phyloP scores from a whole-genome alignment of 2,113 vertebrate species.

The Myotis davidii region DNA sequence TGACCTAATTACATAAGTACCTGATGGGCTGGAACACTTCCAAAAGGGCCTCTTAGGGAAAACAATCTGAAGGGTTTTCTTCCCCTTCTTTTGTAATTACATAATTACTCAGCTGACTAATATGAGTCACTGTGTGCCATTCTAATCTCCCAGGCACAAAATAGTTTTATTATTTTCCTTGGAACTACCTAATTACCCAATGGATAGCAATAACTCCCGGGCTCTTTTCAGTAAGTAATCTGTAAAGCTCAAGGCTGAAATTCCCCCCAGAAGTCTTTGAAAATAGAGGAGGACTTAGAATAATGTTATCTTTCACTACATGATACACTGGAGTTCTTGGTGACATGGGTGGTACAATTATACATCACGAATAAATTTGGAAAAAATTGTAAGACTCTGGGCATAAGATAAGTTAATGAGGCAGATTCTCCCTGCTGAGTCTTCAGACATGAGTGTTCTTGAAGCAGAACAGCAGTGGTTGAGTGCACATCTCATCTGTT shows the following conservation, averaged over 20 bases:
- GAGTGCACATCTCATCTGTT: neutral
- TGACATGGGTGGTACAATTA: neutral
- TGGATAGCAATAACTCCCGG: slow-evolving; percentile 57
- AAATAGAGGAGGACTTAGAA: slow-evolving; percentile 44
- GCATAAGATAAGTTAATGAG: slow-evolving; percentile 52
- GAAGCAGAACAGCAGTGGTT: neutral
- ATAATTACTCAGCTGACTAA: slow-evolving; percentile 79
- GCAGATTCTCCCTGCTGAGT: slow-evolving; percentile 22
- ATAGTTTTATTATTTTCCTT: slow-evolving; percentile 80
- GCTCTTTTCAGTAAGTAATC: slow-evolving; percentile 73
- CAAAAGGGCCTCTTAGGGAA: slow-evolving; percentile 79
- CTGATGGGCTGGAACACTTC: slow-evolving; percentile 76
- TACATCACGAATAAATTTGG: neutral
- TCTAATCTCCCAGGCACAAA: slow-evolving; percentile 77
- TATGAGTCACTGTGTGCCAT: slow-evolving; percentile 41
- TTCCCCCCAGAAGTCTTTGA: slow-evolving; percentile 55
- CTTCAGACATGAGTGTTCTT: neutral
- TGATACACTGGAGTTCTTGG: neutral
- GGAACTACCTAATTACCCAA: slow-evolving; percentile 76
- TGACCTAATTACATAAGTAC: slow-evolving; percentile 79
- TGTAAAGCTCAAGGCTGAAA: slow-evolving; percentile 35
- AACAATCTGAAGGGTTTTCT: slow-evolving; percentile 77
- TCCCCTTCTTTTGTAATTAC: slow-evolving; percentile 75
- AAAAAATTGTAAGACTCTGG: neutral
- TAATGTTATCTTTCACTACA: neutral